Evolutionary conservation across 1,140 invertebrate species (phyloP), one percentile per base, ranked within the genome.

Genomic region (Acromyrmex heyeri): DNA sequence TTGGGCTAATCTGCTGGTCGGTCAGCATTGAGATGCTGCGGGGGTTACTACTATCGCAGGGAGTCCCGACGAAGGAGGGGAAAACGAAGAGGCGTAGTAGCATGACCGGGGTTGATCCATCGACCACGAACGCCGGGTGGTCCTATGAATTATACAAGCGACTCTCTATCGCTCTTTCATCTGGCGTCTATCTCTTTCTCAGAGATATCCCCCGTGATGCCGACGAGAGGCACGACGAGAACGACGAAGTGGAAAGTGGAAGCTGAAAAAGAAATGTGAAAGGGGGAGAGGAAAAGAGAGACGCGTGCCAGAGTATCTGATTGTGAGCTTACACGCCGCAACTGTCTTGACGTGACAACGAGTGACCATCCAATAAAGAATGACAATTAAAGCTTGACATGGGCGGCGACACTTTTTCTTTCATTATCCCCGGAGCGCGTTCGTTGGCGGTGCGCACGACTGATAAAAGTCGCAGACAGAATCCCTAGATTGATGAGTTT

Each of bases 91-190:
- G 27, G 50, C 30, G 14, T n/a, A 55, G n/a, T 44, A 14, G 62
- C 64, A 70, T 24, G 27, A 48, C 65, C 81, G 57, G 76, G 82
- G 44, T 79, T 72, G 83, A 90, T 87, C 88, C 88, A 92, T 83
- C 90, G 92, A 93, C 91, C 92, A 93, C 89, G 90, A 92, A 92
- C 92, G 87, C 72, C 88, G 89, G 88, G 91, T 92, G 91, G 91
- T 93, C 88, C 93, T 93, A 95, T 95, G 95, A 95, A 95, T 95
- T 95, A 95, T 95, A 95, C 94, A 95, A 95, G 93, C 91, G 92
- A 93, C 87, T 91, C 86, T 85, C 89, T 70, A 38, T 77, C 76
- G 38, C 48, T 77, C 73, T 73, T 14, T 75, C 57, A 83, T 83
- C 48, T 73, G 38, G 69, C 57, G 21, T 83, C 24, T 24, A 24